Evolutionary conservation across 53 echinoderm and acorn worm genomes (phyloP).

Genomic region (Stichopus horrens): DNA sequence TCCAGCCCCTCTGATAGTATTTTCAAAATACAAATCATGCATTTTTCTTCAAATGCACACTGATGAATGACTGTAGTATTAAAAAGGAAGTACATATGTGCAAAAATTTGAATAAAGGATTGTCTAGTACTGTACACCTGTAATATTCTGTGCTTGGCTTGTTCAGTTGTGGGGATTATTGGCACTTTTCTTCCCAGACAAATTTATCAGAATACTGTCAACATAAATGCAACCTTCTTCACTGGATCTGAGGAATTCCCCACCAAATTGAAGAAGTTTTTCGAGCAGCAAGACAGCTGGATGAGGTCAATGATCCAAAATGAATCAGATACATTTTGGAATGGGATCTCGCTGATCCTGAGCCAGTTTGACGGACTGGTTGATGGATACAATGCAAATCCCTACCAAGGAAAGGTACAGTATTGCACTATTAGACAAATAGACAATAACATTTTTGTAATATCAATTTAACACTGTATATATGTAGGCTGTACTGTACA

Average conservation of each 20-base stretch:
- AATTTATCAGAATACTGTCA: constrained; percentile 69
- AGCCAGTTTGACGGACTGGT: constrained; percentile 78
- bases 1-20: too few species aligned
- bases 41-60: too few species aligned
- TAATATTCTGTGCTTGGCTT: too few species aligned
- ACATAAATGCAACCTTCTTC: constrained; percentile 62
- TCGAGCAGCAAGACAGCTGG: constrained; percentile 72
- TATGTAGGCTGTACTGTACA: too few species aligned
- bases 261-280: constrained; percentile 54
- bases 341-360: constrained; percentile 62
- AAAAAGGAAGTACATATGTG: too few species aligned
- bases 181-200: constrained; percentile 50
- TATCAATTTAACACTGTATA: too few species aligned
- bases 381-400: constrained; percentile 57
- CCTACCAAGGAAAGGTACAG: constrained; percentile 48
- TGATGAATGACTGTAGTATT: too few species aligned
- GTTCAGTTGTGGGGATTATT: neutral
- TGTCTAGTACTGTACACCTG: too few species aligned
- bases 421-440: neutral
- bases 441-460: too few species aligned
- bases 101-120: too few species aligned
- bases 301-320: constrained; percentile 59
- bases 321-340: constrained; percentile 67
- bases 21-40: too few species aligned
- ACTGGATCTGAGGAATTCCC: constrained; percentile 51